Evolutionary conservation across 2,797 vertebrate genomes (phyloP), one percentile per base, ranked within the genome.

Genomic region (Catharus ustulatus): DNA sequence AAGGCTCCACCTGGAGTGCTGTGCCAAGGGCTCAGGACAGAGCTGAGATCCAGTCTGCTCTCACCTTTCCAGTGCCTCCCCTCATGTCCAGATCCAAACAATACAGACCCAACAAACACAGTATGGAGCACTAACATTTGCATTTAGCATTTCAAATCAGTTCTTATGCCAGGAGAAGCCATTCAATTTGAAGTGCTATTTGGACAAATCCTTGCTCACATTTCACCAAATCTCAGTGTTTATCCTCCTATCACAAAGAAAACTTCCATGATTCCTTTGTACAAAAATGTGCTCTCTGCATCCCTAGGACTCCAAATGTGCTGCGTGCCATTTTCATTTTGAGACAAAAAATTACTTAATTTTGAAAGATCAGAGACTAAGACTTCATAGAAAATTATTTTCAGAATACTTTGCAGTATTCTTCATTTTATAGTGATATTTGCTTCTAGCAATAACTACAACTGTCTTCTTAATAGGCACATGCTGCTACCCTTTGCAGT

Each of bases 71-170:
- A 1, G 29, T 38, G 23, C 8, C 7, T 59, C 14, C 14, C 32
- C 36, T 64, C 80, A 1, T 5, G 29, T 34, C 22, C 55, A n/a
- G 55, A 5, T 5, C 17, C 0, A 36, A 67, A 12, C n/a, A n/a
- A 5, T 8, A 4, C 43, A 46, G 58, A 54, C n/a, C n/a, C 58
- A 59, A 46, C 52, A 79, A 36, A 40, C 40, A 34, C 19, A 38
- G 23, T 11, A 29, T 32, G 29, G 36, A 61, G 42, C 8, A 19
- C 34, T 78, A 71, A n/a, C 34, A 17, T 79, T 93, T 75, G 67
- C 24, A 67, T 54, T 75, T 79, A 29, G 11, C 57, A 32, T 57
- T 79, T 51, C 71, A 43, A 30, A 6, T 20, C 23, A 34, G 13
- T 42, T 66, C 29, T 46, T 49, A 19, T 45, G 55, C 51, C 55